Evolutionary conservation across 2,797 vertebrate species (phyloP).

Genomic region (Sebastes alutus): DNA sequence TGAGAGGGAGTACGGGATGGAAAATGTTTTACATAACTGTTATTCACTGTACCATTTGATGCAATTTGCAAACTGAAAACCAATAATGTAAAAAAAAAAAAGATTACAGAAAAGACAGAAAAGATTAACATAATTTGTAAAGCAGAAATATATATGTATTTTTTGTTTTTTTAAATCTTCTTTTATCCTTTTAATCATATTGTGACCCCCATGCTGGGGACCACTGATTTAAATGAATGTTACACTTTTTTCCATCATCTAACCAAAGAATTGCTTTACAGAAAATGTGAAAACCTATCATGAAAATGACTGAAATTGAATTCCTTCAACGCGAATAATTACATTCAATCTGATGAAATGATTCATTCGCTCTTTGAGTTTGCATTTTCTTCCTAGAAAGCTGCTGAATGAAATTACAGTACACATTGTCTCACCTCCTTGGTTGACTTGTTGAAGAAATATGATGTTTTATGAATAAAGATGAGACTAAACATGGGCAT

Average conservation of each 20-base stretch:
- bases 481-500: background rate
- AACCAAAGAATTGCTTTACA: background rate
- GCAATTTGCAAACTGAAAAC: background rate
- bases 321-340: background rate
- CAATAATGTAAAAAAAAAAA: background rate
- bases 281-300: background rate
- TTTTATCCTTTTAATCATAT: background rate
- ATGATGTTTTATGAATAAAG: conserved; percentile 4
- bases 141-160: background rate
- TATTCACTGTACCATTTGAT: too few species aligned
- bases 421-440: background rate
- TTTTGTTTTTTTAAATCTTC: background rate
- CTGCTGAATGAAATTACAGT: background rate
- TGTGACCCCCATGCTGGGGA: background rate
- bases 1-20: too few species aligned
- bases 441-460: background rate
- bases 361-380: background rate
- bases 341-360: background rate
- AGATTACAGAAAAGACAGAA: background rate
- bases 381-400: background rate
- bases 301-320: background rate
- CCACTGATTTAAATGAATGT: background rate
- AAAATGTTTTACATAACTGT: too few species aligned
- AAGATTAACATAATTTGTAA: background rate
- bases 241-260: background rate